Evolutionary conservation across 1,140 invertebrate species (phyloP), one percentile per base, ranked within the genome.

Genomic region (Zaprionus capensis): DNA sequence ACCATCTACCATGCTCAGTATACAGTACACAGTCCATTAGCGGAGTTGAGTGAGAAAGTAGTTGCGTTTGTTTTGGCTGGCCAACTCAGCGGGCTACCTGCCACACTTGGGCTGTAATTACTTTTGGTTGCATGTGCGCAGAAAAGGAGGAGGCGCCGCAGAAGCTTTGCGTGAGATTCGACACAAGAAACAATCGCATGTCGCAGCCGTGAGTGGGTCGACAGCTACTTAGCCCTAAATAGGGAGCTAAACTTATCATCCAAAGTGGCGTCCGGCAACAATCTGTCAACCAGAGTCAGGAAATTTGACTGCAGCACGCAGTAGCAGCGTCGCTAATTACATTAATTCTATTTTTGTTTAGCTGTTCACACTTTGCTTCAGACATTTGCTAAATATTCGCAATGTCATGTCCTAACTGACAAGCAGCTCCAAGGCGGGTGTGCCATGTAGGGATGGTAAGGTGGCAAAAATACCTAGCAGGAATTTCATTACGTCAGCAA

Each of bases 401-500:
- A 31, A 9, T 59, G 61, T 78, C 63, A 51, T 71, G 28, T 15
- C 34, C 51, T 31, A 63, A 56, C 22, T 70, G 69, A 73, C 69
- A 17, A 68, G 44, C 76, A 76, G 41, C 63, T 7, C 15, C 12
- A 58, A 15, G 36, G 36, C 4, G 44, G 17, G 46, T 26, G 17
- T 34, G 41, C 26, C 20, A 28, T 5, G 22, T 7, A 41, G 44
- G 6, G 6, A 9, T 20, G 26, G 58, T 31, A 31, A 31, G 28
- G 28, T 31, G 28, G 20, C 53, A 38, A 65, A 70, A 80, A 75
- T 67, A 75, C 71, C 62, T 78, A 53, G 44, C 62, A 34, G 71
- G 71, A 80, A 78, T 78, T 80, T 78, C 71, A 80, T 80, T 78
- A 80, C 62, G 41, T 71, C 71, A 80, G 56, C n/a, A 36, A 74